Base-by-base conservation (phyloP, 2,113 vertebrate genomes). In the Catagonus wagneri region DNA sequence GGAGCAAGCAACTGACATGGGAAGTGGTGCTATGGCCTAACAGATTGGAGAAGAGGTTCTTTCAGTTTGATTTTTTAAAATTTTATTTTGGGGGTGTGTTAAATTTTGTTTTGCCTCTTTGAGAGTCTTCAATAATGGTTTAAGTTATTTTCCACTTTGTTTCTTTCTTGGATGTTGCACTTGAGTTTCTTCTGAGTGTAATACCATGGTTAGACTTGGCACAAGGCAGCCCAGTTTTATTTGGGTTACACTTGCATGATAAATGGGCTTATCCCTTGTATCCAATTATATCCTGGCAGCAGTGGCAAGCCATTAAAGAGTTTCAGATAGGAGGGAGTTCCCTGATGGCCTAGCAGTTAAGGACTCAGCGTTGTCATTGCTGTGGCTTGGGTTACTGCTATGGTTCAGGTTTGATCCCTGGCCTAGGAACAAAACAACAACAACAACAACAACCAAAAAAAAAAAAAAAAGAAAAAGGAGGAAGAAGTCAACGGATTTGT, bases 21-120 rank as follows among this genome's bases (percentile, higher is more conserved):
- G 14, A 19, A 50, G 19, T 25, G 23, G 11, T 29, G 2, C 32
- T 19, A 0, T 9, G n/a, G 6, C 3, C 5, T 27, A 50, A 29
- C 9, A 39, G 7, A 27, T 16, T 56, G 13, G n/a, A 60, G 12
- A 36, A 60, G 54, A 63, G 2, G 5, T 72, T 58, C 71, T 58
- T 34, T 17, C 60, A 61, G n/a, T 14, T 54, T n/a, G n/a, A 17
- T 54, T n/a, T 36, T 15, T 80, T 16, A 44, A 44, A 44, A 44
- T 44, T 44, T 44, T 44, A 44, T 44, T 44, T 44, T 44, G 44
- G 44, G 44, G 8, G 44, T 44, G n/a, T 44, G 4, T 44, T 44
- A 44, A 44, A 44, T 4, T 15, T 87, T 34, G 22, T 29, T 79
- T 36, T 44, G 29, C 54, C n/a, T 94, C 66, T 71, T 75, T 61